Evolutionary conservation across 1,140 invertebrate genomes (phyloP).

Genomic region (Drosophila erecta): DNA sequence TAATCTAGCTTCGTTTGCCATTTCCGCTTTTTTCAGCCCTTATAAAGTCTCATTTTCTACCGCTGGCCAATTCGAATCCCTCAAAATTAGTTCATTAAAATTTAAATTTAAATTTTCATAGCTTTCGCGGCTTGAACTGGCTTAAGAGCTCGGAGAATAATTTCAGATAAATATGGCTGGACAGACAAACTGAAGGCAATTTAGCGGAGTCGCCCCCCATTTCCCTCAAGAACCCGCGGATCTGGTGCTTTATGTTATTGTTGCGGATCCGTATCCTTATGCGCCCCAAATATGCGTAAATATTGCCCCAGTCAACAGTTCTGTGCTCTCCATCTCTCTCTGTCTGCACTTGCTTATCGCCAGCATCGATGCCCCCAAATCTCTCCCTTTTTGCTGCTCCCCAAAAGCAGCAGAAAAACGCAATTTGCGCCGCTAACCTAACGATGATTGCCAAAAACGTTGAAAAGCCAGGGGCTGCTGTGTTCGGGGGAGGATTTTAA

Average conservation of each 20-base stretch:
- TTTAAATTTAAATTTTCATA: constrained; percentile 49
- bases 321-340: constrained; percentile 11
- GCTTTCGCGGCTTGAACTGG: constrained; percentile 40
- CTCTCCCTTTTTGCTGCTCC: constrained; percentile 5
- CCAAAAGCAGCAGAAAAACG: constrained; percentile 53
- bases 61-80: constrained; percentile 27
- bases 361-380: constrained; percentile 53
- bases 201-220: constrained; percentile 19
- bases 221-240: background rate
- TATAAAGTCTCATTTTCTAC: constrained; percentile 20
- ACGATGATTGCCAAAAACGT: constrained; percentile 74
- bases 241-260: constrained; percentile 53
- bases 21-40: constrained; percentile 12
- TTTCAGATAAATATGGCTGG: constrained; percentile 46
- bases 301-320: constrained; percentile 47
- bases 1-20: constrained; percentile 35
- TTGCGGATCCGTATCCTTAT: constrained; percentile 52
- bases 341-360: constrained; percentile 48
- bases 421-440: constrained; percentile 77
- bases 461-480: constrained; percentile 15
- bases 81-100: constrained; percentile 62
- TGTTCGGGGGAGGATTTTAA: constrained; percentile 62
- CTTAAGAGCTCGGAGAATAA: constrained; percentile 42
- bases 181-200: constrained; percentile 38
- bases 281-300: constrained; percentile 49